Evolutionary conservation across 64 coral and sea anemone species (phyloP), one percentile per base, ranked within the genome.

Genomic region (Montipora cactus): DNA sequence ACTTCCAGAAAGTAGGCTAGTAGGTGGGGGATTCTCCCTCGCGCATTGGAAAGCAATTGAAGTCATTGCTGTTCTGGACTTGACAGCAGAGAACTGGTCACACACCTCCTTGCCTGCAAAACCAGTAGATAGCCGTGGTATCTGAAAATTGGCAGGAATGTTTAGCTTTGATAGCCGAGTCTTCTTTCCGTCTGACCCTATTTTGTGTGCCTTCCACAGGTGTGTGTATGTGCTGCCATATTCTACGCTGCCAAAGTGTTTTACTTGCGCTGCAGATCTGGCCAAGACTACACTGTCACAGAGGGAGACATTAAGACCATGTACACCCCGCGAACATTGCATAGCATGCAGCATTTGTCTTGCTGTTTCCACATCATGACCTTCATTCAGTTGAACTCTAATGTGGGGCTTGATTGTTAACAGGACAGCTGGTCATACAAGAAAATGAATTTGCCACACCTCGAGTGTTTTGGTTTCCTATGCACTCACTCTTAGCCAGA

Each of bases 171-270:
- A 44, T 28, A 79, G 37, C 16, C 73, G 81, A 87, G 77, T 85
- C 71, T 37, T 37, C 37, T 37, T 37, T 37, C 2, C 2, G 37
- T 2, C 37, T 37, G 37, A 37, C 37, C 37, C 37, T 37, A 37
- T 37, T 37, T 37, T 37, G 37, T 37, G 37, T 37, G 37, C 37
- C 37, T 37, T 37, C 90, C 90, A 84, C 44, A 87, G 22, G 81
- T 80, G 49, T 75, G 86, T 75, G 81, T 86, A 87, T 92, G 49
- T 86, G 73, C 25, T 77, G 15, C 44, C 70, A 77, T 92, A 78
- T 86, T 92, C 72, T 87, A 92, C 25, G 67, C 4, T 71, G n/a
- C n/a, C 15, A 71, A 8, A 19, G 67, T 19, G 15, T 20, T 71
- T 71, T 19, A 16, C 67, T 71, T 71, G 4, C n/a, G 67, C 67